phyloP scores from a whole-genome alignment of 2,113 vertebrate species.

The Trachemys scripta region DNA sequence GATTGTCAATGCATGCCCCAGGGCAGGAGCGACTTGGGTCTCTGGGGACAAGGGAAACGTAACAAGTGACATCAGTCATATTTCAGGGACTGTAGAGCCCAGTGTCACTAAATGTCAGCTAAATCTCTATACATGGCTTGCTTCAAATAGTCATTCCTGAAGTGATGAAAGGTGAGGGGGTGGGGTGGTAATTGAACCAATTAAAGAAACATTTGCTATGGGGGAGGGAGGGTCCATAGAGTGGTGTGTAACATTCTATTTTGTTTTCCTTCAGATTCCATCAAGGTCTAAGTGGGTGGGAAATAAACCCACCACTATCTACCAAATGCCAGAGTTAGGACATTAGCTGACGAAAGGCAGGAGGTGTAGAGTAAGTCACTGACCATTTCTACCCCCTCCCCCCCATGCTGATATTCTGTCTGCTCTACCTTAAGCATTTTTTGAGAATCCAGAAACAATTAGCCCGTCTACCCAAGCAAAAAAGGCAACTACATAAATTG shows the following conservation, averaged over 20 bases:
- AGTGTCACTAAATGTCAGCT: constrained; percentile 59
- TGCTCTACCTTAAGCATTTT: constrained; percentile 44
- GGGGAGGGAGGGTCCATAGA: constrained; percentile 41
- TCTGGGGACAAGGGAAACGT: constrained; percentile 45
- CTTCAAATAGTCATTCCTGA: constrained; percentile 63
- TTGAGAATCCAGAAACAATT: constrained; percentile 43
- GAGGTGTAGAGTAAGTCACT: constrained; percentile 11
- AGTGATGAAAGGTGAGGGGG: constrained; percentile 69
- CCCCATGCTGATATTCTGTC: constrained; percentile 35
- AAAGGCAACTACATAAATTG: constrained; percentile 27
- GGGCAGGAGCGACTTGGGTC: constrained; percentile 66
- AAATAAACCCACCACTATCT: constrained; percentile 25
- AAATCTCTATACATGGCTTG: constrained; percentile 66
- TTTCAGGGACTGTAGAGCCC: constrained; percentile 57
- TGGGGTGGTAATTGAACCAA: constrained; percentile 55
- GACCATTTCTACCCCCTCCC: not conserved
- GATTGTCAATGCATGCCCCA: constrained; percentile 69
- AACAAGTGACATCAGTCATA: constrained; percentile 71
- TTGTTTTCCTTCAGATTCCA: constrained; percentile 62
- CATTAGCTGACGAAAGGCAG: constrained; percentile 65
- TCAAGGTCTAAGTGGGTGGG: constrained; percentile 32
- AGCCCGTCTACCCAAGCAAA: not conserved
- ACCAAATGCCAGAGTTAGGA: constrained; percentile 9
- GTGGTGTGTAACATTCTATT: constrained; percentile 47
- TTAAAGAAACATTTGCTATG: constrained; percentile 67